A percentile compares a stretch with the other conserved stretches of the same genome.
Conservation (phyloP, 2,113 vertebrate species). For the Gallinago jamesoni region DNA sequence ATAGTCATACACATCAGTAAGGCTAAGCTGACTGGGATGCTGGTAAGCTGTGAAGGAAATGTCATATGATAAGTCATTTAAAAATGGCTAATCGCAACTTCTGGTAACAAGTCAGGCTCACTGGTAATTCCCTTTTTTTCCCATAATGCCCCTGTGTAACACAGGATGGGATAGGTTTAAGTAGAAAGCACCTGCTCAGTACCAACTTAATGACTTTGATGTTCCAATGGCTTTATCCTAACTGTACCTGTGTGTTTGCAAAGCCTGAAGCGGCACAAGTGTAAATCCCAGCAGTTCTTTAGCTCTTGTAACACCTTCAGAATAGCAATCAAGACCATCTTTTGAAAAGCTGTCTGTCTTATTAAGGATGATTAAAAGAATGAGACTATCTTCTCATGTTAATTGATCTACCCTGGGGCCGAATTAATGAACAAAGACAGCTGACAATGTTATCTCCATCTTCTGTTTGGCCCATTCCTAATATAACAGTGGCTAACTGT, state of each 20-base stretch:
- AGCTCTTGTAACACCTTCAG: background rate
- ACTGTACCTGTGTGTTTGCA: background rate
- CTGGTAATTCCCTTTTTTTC: background rate
- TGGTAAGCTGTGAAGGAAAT: background rate
- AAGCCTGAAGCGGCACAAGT: background rate
- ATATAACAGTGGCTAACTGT: background rate
- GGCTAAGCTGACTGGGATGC: background rate
- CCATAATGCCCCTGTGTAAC: fast-evolving
- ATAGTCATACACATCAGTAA: background rate
- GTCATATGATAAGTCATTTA: background rate
- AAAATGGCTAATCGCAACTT: background rate
- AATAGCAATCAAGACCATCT: background rate
- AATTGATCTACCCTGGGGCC: background rate
- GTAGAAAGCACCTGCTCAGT: background rate
- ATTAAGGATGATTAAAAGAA: background rate
- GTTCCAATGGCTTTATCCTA: background rate
- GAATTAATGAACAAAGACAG: background rate
- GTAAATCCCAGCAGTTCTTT: background rate
- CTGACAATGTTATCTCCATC: background rate
- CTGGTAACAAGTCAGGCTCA: background rate
- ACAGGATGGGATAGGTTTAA: background rate
- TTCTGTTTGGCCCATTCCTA: background rate
- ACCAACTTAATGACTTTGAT: background rate
- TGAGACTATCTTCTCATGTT: background rate
- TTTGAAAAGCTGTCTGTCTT: background rate